Evolutionary conservation across 1,140 invertebrate genomes (phyloP), one percentile per base, ranked within the genome.

Genomic region (Trichomalopsis sarcophagae): DNA sequence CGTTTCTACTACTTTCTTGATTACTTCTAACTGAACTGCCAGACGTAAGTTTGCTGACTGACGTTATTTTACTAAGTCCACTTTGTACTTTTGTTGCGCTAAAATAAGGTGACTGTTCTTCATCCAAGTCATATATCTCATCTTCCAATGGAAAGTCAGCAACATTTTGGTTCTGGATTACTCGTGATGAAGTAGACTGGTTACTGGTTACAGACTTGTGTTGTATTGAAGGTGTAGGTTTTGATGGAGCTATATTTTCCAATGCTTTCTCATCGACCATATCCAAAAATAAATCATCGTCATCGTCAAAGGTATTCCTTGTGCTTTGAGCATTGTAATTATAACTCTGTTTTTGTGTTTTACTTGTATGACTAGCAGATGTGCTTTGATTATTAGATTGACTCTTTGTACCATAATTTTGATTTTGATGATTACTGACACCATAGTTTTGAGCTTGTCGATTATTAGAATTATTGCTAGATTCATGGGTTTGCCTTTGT

Each of bases 231-330:
- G 44, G 50, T 47, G 11, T 36, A 66, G 62, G 10, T 82, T 87
- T 79, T 50, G 66, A 36, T n/a, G 44, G 10, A 68, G 73, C 3
- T 3, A 62, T 6, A 73, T 62, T 69, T 11, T 82, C 27, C 79
- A 82, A 73, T 80, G 27, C 30, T 62, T 82, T 79, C 50, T 87
- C 84, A 84, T 87, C 78, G 36, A 87, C 83, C 87, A 87, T 89
- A 84, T 86, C 78, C 23, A 89, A 82, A 0, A 88, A 82, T 21
- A 74, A 86, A 55, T 89, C 88, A 44, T 87, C 88, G 33, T 87
- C 75, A 86, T 88, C 84, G 68, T 81, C 83, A 71, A n/a, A 86
- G 17, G 77, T 30, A 17, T 23, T 71, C 14, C 74, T n/a, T 11
- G 30, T 50, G 80, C 33, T 77, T 82, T 82, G 23, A 44, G 73